phyloP scores from a whole-genome alignment of 2,113 vertebrate species.

The Eurypyga helias region DNA sequence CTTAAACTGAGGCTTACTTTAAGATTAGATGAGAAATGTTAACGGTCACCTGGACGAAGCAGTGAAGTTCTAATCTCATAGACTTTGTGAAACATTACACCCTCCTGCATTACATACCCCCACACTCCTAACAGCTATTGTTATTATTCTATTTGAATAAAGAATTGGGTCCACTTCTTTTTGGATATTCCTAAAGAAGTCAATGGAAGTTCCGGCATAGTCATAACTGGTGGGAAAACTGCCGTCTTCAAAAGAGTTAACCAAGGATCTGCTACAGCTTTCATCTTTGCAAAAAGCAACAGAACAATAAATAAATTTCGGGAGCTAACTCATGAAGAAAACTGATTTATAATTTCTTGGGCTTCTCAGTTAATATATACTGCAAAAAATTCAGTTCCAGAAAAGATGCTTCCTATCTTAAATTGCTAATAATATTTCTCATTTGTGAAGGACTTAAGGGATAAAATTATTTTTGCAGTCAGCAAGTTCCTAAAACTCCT shows the following conservation, averaged over 20 bases:
- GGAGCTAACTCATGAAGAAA: not conserved
- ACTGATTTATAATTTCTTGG: not conserved
- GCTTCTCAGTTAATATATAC: not conserved
- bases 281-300: not conserved
- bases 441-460: not conserved
- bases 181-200: not conserved
- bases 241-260: not conserved
- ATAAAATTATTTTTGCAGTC: conserved; percentile 26
- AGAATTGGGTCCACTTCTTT: not conserved
- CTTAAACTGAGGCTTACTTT: not conserved
- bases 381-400: not conserved
- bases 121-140: not conserved
- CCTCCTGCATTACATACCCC: not conserved
- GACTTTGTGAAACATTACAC: not conserved
- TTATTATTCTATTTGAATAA: not conserved
- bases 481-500: not conserved
- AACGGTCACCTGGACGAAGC: not conserved
- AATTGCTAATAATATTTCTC: not conserved
- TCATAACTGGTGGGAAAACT: not conserved
- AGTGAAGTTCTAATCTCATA: not conserved
- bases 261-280: not conserved
- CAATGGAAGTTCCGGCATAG: not conserved
- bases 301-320: not conserved
- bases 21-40: not conserved
- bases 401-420: not conserved